These are phyloP conservation scores for Gerris lacustris DNA, from an alignment of 2,888 invertebrate genomes.

Conservation along the genomic window DNA sequence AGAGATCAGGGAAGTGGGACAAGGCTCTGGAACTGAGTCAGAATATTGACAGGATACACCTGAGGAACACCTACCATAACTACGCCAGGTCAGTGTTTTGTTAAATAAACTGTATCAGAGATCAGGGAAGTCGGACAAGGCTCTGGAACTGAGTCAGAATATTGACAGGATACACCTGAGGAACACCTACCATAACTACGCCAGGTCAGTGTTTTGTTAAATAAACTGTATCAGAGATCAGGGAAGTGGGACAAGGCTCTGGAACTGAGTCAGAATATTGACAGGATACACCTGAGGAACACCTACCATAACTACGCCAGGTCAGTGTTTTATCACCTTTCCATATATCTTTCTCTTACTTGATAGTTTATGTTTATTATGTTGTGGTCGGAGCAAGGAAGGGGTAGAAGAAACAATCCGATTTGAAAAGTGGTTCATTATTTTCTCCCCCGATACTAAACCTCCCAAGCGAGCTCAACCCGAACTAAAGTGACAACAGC, in stretches of 20 bases:
- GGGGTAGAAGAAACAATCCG: too few species aligned
- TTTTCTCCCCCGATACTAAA: too few species aligned
- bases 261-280: slow-evolving; percentile 56
- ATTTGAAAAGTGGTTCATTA: too few species aligned
- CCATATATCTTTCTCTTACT: too few species aligned
- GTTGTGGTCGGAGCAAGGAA: too few species aligned
- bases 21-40: slow-evolving; percentile 62
- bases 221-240: slow-evolving; percentile 62
- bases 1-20: slow-evolving; percentile 57
- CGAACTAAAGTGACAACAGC: too few species aligned
- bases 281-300: slow-evolving; percentile 67
- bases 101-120: slow-evolving; percentile 71
- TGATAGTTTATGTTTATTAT: too few species aligned
- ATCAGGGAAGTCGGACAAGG: slow-evolving; percentile 58
- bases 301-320: slow-evolving; percentile 52
- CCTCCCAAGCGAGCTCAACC: too few species aligned
- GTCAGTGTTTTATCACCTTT: too few species aligned
- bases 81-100: slow-evolving; percentile 41
- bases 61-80: slow-evolving; percentile 60
- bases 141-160: slow-evolving; percentile 57
- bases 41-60: slow-evolving; percentile 63
- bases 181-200: slow-evolving; percentile 54
- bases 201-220: slow-evolving; percentile 49
- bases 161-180: slow-evolving; percentile 69
- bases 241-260: slow-evolving; percentile 65